Conservation (phyloP, 2,797 vertebrate species). For the Tragopan temminckii region DNA sequence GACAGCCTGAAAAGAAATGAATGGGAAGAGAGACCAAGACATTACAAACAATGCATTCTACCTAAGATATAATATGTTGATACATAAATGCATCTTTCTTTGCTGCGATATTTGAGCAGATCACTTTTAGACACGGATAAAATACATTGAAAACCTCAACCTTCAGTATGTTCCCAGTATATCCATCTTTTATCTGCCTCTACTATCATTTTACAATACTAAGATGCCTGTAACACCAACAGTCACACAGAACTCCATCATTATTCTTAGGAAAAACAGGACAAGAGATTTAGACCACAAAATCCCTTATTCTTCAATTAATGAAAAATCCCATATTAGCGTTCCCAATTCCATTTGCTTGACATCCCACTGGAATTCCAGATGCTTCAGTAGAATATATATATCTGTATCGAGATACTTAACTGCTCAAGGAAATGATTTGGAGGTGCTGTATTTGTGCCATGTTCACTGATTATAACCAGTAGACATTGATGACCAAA, state of each 20-base stretch:
- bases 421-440: not conserved
- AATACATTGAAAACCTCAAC: not conserved
- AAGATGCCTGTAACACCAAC: not conserved
- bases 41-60: not conserved
- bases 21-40: not conserved
- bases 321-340: not conserved
- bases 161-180: not conserved
- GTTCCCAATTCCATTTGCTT: not conserved
- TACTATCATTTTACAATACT: not conserved
- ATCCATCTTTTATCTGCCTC: not conserved
- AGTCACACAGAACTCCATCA: not conserved
- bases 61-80: not conserved
- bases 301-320: not conserved
- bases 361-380: not conserved
- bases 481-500: not conserved
- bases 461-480: not conserved
- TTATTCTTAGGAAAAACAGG: not conserved
- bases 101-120: not conserved
- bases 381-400: not conserved
- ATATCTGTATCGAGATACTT: not conserved
- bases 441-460: not conserved
- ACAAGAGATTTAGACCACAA: not conserved
- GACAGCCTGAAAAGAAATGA: not conserved
- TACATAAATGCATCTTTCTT: not conserved
- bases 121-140: not conserved